Evolutionary conservation across 1,140 invertebrate species (phyloP), one percentile per base, ranked within the genome.

Genomic region (Phthorimaea operculella): DNA sequence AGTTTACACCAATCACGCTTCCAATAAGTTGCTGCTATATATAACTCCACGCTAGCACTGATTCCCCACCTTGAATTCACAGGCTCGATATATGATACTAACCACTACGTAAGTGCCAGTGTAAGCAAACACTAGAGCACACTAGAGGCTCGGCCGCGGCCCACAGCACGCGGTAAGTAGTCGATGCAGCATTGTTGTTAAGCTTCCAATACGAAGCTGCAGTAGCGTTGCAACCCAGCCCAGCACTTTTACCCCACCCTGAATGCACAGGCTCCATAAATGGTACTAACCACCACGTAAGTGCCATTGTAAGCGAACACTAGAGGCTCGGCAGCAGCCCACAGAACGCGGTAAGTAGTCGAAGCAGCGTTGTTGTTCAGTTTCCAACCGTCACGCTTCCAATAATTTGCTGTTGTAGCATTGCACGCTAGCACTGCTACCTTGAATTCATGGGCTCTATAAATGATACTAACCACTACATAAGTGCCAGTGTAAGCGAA

Each of bases 41-140:
- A 1, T 72, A 70, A 54, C 81, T 82, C 58, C 79, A 84, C 0
- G 70, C 75, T 8, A 82, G 50, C 15, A 84, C 74, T n/a, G 79
- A 79, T 39, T 83, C 72, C 5, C 81, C 34, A 84, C 66, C 81
- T 84, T 28, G 6, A 28, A 28, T 28, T 4, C 21, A 28, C 2
- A 6, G 21, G 21, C 6, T 28, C 21, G 2, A 2, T 6, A 28
- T 2, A 6, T 28, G 21, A 28, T 28, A 70, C 66, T 55, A 16
- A 84, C 81, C 60, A 73, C 78, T 62, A 83, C 77, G 55, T 72
- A 84, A 6, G 81, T 81, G n/a, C 79, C 81, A 0, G 79, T 75
- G 47, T 72, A 83, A 11, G 78, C 76, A 57, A 84, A 84, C 0
- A 83, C 53, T 4, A n/a, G n/a, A n/a, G n/a, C n/a, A n/a, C n/a